Percentiles rank a stretch among this genome's conserved stretches.
These are phyloP conservation scores for Cebus imitator DNA, from an alignment of 2,113 vertebrate genomes.

Conservation along the genomic window DNA sequence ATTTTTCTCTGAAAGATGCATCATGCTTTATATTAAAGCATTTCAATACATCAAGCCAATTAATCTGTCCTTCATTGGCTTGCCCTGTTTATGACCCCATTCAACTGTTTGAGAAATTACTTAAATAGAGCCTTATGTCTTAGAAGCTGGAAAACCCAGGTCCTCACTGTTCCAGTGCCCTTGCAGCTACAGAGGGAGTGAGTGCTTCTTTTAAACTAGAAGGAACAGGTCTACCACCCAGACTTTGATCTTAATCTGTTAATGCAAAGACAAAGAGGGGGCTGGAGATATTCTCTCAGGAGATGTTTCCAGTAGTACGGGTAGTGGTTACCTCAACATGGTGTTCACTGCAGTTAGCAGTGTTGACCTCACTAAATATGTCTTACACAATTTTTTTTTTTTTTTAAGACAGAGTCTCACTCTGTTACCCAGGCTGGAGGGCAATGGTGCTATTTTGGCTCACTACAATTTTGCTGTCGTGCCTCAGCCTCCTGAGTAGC, in stretches of 20 bases:
- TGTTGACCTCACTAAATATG: neutral
- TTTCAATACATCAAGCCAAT: neutral
- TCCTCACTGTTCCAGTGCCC: neutral
- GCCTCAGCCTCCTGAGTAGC: no score
- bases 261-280: neutral
- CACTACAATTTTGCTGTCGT: no score
- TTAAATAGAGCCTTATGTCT: neutral
- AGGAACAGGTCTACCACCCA: neutral
- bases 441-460: no score
- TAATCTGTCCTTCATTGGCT: neutral
- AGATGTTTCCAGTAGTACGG: neutral
- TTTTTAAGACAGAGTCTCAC: no score
- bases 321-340: neutral
- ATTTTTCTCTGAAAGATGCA: neutral
- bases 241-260: neutral
- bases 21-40: neutral
- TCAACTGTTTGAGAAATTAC: neutral
- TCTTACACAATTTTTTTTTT: neutral
- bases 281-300: neutral
- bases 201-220: neutral
- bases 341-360: neutral
- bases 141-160: accelerated
- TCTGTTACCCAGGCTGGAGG: no score
- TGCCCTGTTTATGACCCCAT: neutral
- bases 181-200: neutral